Percentiles rank a stretch among this genome's conserved stretches.
phyloP scores from a whole-genome alignment of 1,140 invertebrate species.

The Diachasmimorpha longicaudata region DNA sequence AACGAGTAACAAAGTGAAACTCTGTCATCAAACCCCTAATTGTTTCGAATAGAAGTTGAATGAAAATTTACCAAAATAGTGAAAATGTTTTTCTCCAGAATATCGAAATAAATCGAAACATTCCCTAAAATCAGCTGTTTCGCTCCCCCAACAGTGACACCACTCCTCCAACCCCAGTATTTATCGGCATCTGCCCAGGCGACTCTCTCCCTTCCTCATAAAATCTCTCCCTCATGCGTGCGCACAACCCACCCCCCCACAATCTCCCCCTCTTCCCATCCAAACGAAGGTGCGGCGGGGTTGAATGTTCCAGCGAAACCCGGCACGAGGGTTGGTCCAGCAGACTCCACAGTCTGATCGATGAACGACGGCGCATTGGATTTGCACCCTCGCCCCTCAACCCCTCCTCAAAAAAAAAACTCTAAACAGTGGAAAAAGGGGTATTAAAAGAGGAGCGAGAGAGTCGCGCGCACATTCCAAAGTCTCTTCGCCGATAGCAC shows the following conservation, averaged over 20 bases:
- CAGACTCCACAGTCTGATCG: constrained; percentile 60
- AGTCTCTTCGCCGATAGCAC: neutral
- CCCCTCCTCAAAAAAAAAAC: neutral
- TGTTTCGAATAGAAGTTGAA: too few species aligned
- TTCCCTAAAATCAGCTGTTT: too few species aligned
- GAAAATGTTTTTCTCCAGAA: neutral
- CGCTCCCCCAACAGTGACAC: too few species aligned
- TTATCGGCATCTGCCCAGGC: too few species aligned
- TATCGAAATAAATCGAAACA: too few species aligned
- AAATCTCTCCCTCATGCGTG: neutral
- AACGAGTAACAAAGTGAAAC: too few species aligned
- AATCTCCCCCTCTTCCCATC: neutral
- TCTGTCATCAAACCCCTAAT: too few species aligned
- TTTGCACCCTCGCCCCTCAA: constrained; percentile 47
- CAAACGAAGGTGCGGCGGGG: neutral
- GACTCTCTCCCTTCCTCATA: too few species aligned
- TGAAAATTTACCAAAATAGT: too few species aligned
- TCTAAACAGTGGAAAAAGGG: neutral
- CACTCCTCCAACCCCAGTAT: too few species aligned
- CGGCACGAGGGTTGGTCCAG: constrained; percentile 51
- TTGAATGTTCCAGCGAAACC: neutral
- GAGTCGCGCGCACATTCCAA: neutral
- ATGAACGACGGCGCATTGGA: constrained; percentile 61
- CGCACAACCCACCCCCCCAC: neutral
- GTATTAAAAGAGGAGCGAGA: neutral